phyloP scores from a whole-genome alignment of 2,113 vertebrate species.

The Noctilio leporinus region DNA sequence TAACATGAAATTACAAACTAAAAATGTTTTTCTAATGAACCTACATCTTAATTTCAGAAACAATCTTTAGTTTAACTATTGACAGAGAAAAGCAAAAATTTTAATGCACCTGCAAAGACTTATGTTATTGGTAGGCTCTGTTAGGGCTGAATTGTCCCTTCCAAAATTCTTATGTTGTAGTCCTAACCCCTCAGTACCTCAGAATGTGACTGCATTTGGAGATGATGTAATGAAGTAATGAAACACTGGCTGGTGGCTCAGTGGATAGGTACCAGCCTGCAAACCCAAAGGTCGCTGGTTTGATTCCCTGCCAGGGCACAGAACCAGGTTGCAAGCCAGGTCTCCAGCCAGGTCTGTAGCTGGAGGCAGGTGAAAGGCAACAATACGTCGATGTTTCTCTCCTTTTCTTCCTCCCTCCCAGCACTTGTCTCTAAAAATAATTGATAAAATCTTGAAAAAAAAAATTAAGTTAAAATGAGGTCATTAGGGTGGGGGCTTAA shows the following conservation, averaged over 20 bases:
- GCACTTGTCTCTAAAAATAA: no score
- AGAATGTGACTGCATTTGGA: no score
- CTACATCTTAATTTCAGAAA: not conserved
- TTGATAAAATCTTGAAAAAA: not conserved
- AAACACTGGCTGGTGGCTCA: no score
- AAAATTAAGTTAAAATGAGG: not conserved
- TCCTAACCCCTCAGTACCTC: not conserved
- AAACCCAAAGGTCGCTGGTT: no score
- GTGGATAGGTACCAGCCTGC: no score
- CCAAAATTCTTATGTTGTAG: not conserved
- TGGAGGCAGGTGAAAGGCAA: no score
- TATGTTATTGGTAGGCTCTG: not conserved
- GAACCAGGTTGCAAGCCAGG: no score
- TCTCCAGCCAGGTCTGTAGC: no score
- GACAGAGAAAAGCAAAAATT: not conserved
- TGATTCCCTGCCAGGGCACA: no score
- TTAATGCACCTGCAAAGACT: not conserved
- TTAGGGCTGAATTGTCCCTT: not conserved
- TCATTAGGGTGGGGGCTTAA: not conserved
- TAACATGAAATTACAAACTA: not conserved
- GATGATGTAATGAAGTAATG: no score
- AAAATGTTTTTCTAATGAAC: not conserved
- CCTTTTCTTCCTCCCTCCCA: no score
- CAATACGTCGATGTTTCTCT: no score
- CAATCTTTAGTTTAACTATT: not conserved